Evolutionary conservation across 30 jellyfish, hydroid and myxozoan genomes (phyloP).

Genomic region (Aurelia sp.): DNA sequence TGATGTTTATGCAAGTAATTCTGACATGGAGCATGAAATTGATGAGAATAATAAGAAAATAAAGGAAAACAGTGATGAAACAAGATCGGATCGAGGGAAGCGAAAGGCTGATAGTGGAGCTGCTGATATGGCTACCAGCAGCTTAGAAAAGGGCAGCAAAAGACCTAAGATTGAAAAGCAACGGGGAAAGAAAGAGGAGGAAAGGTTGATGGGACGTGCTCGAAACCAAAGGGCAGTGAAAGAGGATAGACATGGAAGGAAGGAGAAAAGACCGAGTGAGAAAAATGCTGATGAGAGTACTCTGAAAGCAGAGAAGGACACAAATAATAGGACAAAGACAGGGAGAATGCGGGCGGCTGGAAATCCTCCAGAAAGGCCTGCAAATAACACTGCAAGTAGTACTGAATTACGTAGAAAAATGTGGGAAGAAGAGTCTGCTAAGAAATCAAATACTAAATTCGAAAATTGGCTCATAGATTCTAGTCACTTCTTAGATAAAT

Average conservation of each 20-base stretch:
- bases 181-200: background rate
- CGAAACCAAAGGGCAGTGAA: no score
- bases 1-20: constrained; percentile 36
- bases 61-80: background rate
- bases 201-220: background rate
- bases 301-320: background rate
- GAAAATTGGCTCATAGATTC: no score
- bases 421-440: no score
- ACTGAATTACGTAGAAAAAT: background rate
- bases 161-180: no score
- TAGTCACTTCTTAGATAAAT: background rate
- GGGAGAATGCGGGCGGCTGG: background rate
- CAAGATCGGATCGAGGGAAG: background rate
- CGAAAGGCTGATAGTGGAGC: background rate
- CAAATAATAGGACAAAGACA: background rate
- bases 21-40: background rate
- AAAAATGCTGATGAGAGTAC: background rate
- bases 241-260: background rate
- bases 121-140: background rate
- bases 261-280: background rate
- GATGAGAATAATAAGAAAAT: background rate
- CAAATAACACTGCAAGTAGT: background rate
- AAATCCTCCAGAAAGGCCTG: background rate
- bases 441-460: no score
- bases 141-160: no score